These are phyloP conservation scores for Entelurus aequoreus DNA, from an alignment of 2,113 vertebrate genomes.

Conservation along the genomic window DNA sequence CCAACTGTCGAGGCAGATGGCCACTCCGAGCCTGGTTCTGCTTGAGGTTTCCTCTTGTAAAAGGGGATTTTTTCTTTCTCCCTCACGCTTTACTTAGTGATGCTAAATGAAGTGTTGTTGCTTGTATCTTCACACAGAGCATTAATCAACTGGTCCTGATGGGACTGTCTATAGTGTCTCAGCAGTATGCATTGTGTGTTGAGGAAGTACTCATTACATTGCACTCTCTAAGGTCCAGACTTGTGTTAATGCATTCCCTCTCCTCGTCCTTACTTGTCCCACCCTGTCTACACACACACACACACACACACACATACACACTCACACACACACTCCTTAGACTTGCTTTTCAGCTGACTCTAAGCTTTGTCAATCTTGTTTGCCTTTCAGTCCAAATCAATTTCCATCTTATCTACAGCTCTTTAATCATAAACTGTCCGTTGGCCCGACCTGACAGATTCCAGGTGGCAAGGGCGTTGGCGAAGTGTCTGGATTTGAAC, in stretches of 20 bases:
- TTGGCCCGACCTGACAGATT: conserved; percentile 48
- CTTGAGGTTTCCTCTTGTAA: no score
- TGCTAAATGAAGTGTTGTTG: not conserved
- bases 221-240: conserved; percentile 52
- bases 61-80: no score
- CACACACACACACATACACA: not conserved
- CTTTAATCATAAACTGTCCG: conserved; percentile 68
- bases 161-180: conserved; percentile 31
- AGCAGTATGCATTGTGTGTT: conserved; percentile 34
- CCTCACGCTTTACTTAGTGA: not conserved
- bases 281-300: conserved; percentile 7
- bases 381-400: conserved; percentile 67
- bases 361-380: conserved; percentile 60
- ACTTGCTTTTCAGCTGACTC: conserved; percentile 64
- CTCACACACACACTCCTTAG: conserved; percentile 8
- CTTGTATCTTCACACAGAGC: conserved; percentile 11
- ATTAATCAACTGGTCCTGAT: conserved; percentile 38
- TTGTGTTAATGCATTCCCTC: conserved; percentile 64
- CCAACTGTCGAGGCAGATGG: not conserved
- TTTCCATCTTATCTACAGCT: conserved; percentile 59
- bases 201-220: conserved; percentile 51
- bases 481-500: conserved; percentile 27
- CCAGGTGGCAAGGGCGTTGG: conserved; percentile 11
- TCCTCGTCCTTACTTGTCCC: conserved; percentile 25
- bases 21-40: not conserved